phyloP scores from a whole-genome alignment of 2,113 vertebrate species.

The Cynoglossus semilaevis region DNA sequence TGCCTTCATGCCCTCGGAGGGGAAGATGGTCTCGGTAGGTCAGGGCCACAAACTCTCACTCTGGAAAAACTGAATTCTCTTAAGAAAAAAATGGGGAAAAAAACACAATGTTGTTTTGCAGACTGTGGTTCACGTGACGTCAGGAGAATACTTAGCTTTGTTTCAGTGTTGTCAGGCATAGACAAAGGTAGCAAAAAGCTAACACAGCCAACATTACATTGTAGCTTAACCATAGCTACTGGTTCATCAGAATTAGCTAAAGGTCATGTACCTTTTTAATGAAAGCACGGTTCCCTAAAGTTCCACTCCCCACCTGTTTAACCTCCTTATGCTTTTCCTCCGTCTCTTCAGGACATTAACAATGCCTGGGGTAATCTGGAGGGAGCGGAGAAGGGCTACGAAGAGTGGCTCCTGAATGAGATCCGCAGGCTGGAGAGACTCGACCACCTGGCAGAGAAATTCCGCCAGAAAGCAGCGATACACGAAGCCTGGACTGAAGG shows the following conservation, averaged over 20 bases:
- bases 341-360: conserved; percentile 85
- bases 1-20: conserved; percentile 98
- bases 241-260: too few species aligned
- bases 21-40: conserved; percentile 96
- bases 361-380: conserved; percentile 93
- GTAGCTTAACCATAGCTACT: too few species aligned
- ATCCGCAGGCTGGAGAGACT: conserved; percentile 95
- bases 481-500: conserved; percentile 98
- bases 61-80: too few species aligned
- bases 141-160: too few species aligned
- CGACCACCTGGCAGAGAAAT: conserved; percentile 97
- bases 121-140: too few species aligned
- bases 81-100: conserved; percentile 5
- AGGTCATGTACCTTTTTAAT: not conserved
- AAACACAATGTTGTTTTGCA: too few species aligned
- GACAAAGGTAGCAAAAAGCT: too few species aligned
- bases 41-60: too few species aligned
- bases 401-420: conserved; percentile 97
- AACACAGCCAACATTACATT: too few species aligned
- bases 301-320: too few species aligned
- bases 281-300: not conserved
- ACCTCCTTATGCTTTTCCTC: too few species aligned
- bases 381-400: conserved; percentile 96
- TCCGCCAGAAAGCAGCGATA: conserved; percentile 96
- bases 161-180: too few species aligned